Percentiles rank a stretch among this genome's conserved stretches.
Evolutionary conservation across 2,888 invertebrate genomes (phyloP).

Genomic region (Drosophila seclusa): DNA sequence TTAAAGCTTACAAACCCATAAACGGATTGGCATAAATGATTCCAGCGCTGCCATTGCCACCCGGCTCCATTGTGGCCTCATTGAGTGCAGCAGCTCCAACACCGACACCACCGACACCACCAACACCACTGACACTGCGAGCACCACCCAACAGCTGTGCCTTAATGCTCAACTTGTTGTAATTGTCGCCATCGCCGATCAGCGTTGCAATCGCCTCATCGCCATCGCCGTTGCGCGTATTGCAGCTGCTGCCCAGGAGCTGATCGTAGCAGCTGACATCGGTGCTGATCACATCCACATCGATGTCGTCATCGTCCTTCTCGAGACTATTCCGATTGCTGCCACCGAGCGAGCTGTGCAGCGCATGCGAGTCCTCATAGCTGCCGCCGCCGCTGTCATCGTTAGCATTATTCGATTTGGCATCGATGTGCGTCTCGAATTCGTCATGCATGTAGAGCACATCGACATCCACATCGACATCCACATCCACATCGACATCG

Average conservation of each 20-base stretch:
- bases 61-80: slow-evolving; percentile 23
- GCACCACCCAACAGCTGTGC: not conserved
- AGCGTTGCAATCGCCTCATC: slow-evolving; percentile 79
- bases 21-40: slow-evolving; percentile 85
- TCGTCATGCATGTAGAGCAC: slow-evolving; percentile 79
- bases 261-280: slow-evolving; percentile 85
- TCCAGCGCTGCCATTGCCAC: slow-evolving; percentile 76
- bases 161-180: slow-evolving; percentile 64
- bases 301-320: slow-evolving; percentile 84
- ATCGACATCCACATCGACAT: slow-evolving; percentile 59
- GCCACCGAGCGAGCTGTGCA: slow-evolving; percentile 83
- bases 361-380: slow-evolving; percentile 84
- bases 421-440: slow-evolving; percentile 84
- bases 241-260: slow-evolving; percentile 82
- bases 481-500: not conserved
- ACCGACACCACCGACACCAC: slow-evolving; percentile 23
- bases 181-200: slow-evolving; percentile 71
- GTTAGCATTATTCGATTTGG: slow-evolving; percentile 83
- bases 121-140: slow-evolving; percentile 14
- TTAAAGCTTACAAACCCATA: slow-evolving; percentile 83
- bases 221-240: slow-evolving; percentile 81
- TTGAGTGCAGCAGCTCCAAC: slow-evolving; percentile 5
- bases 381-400: slow-evolving; percentile 85
- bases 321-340: slow-evolving; percentile 84
- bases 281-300: slow-evolving; percentile 84